These are phyloP conservation scores for Prochilodus magdalenae DNA, from an alignment of 2,113 vertebrate species.

Conservation along the genomic window DNA sequence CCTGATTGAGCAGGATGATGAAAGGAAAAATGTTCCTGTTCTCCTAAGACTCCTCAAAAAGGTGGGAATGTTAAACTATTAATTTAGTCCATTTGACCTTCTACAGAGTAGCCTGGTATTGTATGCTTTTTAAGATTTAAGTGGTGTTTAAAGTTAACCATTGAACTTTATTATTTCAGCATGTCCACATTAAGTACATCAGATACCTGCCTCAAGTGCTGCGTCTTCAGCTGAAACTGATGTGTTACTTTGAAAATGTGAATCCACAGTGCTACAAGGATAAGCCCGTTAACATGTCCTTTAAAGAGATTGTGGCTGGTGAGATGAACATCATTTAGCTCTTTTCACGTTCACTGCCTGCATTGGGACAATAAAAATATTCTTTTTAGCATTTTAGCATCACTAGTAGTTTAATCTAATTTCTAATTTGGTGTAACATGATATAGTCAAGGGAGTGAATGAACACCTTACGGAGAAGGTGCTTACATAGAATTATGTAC, in stretches of 20 bases:
- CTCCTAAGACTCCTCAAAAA: constrained; percentile 45
- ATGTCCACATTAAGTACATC: constrained; percentile 39
- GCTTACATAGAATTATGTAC: too few species aligned
- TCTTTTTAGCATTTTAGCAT: too few species aligned
- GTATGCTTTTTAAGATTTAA: background rate
- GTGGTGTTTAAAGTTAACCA: background rate
- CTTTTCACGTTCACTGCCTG: too few species aligned
- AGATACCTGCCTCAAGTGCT: constrained; percentile 51
- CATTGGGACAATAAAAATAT: too few species aligned
- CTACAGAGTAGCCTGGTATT: too few species aligned
- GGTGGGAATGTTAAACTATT: constrained; percentile 16
- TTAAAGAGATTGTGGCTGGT: constrained; percentile 32
- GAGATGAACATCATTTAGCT: background rate
- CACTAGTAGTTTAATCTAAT: too few species aligned
- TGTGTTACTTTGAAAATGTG: constrained; percentile 34
- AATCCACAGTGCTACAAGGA: constrained; percentile 41
- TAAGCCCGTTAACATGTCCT: constrained; percentile 24
- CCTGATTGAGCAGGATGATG: constrained; percentile 55
- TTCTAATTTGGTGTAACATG: too few species aligned
- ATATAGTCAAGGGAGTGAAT: too few species aligned
- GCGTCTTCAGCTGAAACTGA: constrained; percentile 47
- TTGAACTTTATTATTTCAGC: constrained; percentile 2
- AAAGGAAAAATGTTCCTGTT: constrained; percentile 19
- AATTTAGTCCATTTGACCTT: too few species aligned
- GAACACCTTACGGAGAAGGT: too few species aligned